Base-by-base conservation (phyloP, 2,113 vertebrate species). In the Vanacampus margaritifer region DNA sequence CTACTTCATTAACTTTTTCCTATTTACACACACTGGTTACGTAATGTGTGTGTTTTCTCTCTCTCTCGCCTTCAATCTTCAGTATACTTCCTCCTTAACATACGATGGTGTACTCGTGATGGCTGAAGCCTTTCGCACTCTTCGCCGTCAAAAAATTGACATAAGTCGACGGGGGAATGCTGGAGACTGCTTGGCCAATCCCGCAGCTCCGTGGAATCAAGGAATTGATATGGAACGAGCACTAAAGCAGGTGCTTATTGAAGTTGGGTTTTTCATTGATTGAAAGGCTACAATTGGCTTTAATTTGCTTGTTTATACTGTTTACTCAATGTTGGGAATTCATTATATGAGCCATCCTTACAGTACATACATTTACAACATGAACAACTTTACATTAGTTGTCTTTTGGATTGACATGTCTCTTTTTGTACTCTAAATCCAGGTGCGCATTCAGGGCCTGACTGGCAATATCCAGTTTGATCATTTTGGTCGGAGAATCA, bases 191-290 rank as follows among this genome's bases (percentile, higher is more conserved):
- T 91, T 99, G 72, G 97, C 96, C 50, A 99, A 99, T 77, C 97
- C 97, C 32, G 97, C 97, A 39, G 97, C 96, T 57, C 97, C 97
- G 0, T 99, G 97, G 97, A 95, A 96, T 73, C 97, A 99, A 89
- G 97, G 97, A 46, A 98, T 99, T 81, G 97, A 99, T 81, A 99
- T 98, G 95, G 97, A 99, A 71, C 94, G 97, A n/a, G 97, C 96
- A 0, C 90, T 99, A 56, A 99, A 99, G 87, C 97, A 99, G 96
- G 97, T 98, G 80, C 80, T 69, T n/a, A 63, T 65, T 21, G 14
- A 61, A 48, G 21, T 61, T 14, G 13, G n/a, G 1, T 26, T 26
- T 13, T 13, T 54, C 23, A 19, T 32, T 28, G 54, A 53, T 53
- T 53, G 50, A 53, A 53, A 53, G n/a, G 8, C 21, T 10, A 53